Evolutionary conservation across 2,113 vertebrate genomes (phyloP).

Genomic region (Semnornis frantzii): DNA sequence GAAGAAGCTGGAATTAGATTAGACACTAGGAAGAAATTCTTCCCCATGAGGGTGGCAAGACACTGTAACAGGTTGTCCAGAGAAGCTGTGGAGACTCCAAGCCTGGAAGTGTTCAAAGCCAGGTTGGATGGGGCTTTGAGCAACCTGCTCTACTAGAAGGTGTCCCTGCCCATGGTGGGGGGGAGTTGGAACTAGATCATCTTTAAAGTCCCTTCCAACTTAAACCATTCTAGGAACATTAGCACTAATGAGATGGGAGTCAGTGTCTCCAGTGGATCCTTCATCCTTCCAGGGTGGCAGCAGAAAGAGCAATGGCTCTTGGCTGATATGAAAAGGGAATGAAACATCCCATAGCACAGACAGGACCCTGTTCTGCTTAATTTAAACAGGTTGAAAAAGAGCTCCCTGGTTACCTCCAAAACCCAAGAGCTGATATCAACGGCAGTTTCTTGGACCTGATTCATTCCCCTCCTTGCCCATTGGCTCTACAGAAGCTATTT

Average conservation of each 20-base stretch:
- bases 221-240: not conserved
- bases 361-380: not conserved
- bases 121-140: no score
- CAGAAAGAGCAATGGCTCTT: not conserved
- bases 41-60: no score
- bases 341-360: not conserved
- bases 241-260: not conserved
- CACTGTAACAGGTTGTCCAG: no score
- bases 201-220: no score
- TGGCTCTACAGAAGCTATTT: not conserved
- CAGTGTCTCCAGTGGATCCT: fast-evolving
- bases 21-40: no score
- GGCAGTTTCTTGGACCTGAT: not conserved
- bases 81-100: no score
- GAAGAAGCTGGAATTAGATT: no score
- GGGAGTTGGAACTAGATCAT: no score
- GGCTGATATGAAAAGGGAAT: not conserved
- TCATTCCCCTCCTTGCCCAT: fast-evolving
- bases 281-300: not conserved
- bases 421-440: fast-evolving
- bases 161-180: no score
- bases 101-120: no score
- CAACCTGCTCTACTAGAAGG: no score
- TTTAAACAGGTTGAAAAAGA: not conserved
- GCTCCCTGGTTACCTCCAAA: not conserved